Conservation (phyloP, 2,888 invertebrate species). For the Metalampra italica region DNA sequence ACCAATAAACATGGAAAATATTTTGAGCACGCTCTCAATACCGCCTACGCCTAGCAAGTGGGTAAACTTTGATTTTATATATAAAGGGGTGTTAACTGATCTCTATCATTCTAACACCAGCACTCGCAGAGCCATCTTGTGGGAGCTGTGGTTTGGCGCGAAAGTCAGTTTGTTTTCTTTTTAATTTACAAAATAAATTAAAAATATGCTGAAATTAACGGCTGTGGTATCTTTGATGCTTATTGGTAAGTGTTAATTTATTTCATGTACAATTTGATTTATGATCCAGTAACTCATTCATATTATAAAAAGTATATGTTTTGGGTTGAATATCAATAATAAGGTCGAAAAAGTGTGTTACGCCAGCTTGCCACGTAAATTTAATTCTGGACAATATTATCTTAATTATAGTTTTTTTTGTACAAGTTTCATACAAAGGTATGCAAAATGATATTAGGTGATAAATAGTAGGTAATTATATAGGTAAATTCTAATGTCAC, state of each 20-base stretch:
- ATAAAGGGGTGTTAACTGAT: constrained; percentile 34
- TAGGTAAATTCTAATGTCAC: too few species aligned
- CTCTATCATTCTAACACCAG: constrained; percentile 33
- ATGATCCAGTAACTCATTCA: too few species aligned
- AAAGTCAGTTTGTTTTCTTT: constrained; percentile 12
- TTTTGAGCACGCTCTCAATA: constrained; percentile 7
- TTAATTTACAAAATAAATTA: constrained; percentile 15
- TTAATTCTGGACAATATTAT: too few species aligned
- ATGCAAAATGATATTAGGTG: too few species aligned
- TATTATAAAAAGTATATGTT: too few species aligned
- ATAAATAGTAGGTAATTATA: too few species aligned
- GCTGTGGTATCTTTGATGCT: constrained; percentile 58
- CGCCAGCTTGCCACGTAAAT: too few species aligned
- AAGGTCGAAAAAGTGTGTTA: too few species aligned
- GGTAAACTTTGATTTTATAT: constrained; percentile 48
- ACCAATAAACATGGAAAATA: constrained; percentile 7
- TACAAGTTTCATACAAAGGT: too few species aligned
- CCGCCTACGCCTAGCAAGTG: constrained; percentile 12
- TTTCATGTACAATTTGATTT: constrained; percentile 4
- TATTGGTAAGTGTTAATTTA: constrained; percentile 49
- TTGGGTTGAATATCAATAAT: too few species aligned
- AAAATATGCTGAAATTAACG: constrained; percentile 57
- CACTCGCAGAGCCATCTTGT: constrained; percentile 36
- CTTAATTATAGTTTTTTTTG: too few species aligned
- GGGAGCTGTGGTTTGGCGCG: constrained; percentile 13